Evolutionary conservation across 2,113 vertebrate genomes (phyloP).

Genomic region (Eulemur macaco): DNA sequence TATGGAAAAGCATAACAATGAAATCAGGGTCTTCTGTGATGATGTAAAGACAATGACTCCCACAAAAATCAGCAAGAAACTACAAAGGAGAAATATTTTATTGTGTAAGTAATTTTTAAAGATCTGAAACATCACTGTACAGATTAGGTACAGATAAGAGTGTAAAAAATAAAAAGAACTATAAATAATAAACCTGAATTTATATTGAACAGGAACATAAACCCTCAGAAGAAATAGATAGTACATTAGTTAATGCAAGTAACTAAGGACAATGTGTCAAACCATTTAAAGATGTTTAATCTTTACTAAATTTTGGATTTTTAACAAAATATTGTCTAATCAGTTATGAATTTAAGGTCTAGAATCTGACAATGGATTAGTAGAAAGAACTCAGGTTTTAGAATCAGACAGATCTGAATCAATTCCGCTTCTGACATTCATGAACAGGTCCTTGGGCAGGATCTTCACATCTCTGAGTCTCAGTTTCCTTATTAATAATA

Average conservation of each 20-base stretch:
- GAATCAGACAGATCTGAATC: not conserved
- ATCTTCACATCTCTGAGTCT: constrained; percentile 28
- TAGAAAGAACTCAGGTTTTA: constrained; percentile 19
- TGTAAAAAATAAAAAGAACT: not conserved
- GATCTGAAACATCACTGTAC: not conserved
- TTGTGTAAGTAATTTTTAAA: constrained; percentile 18
- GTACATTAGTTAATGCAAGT: not conserved
- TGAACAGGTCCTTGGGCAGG: not conserved
- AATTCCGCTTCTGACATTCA: constrained; percentile 35
- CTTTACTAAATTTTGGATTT: not conserved
- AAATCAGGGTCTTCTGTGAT: not conserved
- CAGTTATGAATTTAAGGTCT: not conserved
- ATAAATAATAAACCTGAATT: constrained; percentile 25
- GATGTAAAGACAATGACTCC: not conserved
- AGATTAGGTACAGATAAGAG: constrained; percentile 15
- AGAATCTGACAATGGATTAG: not conserved
- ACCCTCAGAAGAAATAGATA: not conserved
- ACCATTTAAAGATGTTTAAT: constrained; percentile 5
- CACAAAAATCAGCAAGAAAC: constrained; percentile 14
- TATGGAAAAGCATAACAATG: not conserved
- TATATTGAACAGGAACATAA: not conserved
- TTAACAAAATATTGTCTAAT: constrained; percentile 22
- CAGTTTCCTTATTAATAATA: not conserved
- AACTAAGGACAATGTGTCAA: constrained; percentile 23
- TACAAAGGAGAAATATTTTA: not conserved